A percentile compares a stretch with the other conserved stretches of the same genome.
phyloP scores from a whole-genome alignment of 1,140 invertebrate species.

The Trinorchestia longiramus region DNA sequence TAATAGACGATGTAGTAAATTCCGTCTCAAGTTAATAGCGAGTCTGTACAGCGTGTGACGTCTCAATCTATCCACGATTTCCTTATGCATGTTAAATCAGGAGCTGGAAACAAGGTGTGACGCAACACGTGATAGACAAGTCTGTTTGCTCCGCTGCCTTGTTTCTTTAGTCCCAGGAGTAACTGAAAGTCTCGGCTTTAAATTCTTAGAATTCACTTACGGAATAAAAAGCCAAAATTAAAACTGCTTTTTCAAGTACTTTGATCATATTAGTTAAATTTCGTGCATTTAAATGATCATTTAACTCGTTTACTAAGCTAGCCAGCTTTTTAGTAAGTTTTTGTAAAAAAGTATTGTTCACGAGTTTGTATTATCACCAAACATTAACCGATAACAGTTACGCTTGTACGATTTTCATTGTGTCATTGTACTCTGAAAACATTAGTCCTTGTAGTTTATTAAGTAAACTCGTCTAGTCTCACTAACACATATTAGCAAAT shows the following conservation, averaged over 20 bases:
- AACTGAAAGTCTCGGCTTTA: neutral
- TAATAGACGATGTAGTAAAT: neutral
- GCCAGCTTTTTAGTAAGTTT: neutral
- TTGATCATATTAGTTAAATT: neutral
- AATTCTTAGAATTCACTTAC: neutral
- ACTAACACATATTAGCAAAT: no score
- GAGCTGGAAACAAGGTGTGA: neutral
- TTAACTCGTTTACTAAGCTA: neutral
- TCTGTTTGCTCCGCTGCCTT: neutral
- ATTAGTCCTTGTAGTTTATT: no score
- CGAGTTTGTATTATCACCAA: no score
- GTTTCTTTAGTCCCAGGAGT: neutral
- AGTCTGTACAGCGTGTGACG: neutral
- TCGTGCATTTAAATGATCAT: neutral
- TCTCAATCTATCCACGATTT: neutral
- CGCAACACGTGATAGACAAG: neutral
- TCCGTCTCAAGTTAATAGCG: neutral
- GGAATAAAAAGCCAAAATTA: neutral
- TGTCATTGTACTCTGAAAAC: no score
- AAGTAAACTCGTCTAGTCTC: no score
- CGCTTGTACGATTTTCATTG: no score
- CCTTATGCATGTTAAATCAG: neutral
- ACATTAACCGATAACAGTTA: no score
- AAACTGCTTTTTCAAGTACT: neutral
- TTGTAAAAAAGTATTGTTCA: neutral